Evolutionary conservation across 2,797 vertebrate species (phyloP), one percentile per base, ranked within the genome.

Genomic region (Momotus momota): DNA sequence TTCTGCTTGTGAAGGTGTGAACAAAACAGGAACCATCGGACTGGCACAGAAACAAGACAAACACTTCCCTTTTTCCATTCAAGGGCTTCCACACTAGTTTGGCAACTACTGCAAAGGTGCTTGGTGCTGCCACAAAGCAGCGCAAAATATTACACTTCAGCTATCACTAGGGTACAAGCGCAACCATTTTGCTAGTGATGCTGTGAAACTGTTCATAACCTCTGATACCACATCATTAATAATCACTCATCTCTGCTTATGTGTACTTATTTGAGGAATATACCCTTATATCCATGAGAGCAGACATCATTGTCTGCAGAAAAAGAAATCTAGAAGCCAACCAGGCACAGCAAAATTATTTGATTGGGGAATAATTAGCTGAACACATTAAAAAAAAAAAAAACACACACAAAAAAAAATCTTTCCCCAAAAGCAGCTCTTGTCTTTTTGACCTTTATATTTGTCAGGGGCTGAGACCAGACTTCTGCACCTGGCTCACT

Each of bases 231-330:
- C 25, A 43, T 55, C 6, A 64, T 45, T 61, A 70, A 78, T 45
- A 62, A 88, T 26, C 43, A 52, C 43, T 51, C n/a, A 54, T 3
- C 55, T 79, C 45, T 80, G 66, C 11, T 49, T 61, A n/a, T 4
- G 18, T 61, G 10, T 10, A 22, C 22, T 51, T 26, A 45, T n/a
- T 58, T 79, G 27, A 40, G 9, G 25, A 88, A 79, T 31, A 52
- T 2, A 69, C 11, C 10, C 38, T 86, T 49, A 81, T 7, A 71
- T 7, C 48, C 26, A 51, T 15, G 27, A 49, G 3, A 83, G 17
- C 14, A 57, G 48, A 33, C 18, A 61, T 7, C 0, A 1, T 0
- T 43, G 43, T 8, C 27, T 66, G 8, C 35, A 35, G 35, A 35
- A 35, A 35, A 35, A 35, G 35, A 35, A 35, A 35, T 66, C 25